Evolutionary conservation across 2,113 vertebrate genomes (phyloP).

Genomic region (Butastur rufipennis): DNA sequence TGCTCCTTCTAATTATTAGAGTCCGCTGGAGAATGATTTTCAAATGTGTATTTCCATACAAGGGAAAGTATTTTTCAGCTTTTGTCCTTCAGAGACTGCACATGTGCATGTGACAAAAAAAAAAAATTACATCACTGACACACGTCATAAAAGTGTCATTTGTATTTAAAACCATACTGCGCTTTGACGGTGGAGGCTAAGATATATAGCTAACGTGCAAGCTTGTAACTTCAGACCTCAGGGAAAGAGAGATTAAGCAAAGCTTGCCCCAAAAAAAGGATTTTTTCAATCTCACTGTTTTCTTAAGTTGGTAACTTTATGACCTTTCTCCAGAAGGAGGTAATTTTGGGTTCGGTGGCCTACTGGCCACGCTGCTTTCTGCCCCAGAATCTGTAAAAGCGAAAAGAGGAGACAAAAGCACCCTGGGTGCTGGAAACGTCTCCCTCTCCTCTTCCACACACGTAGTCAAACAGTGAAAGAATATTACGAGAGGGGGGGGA

Average conservation of each 20-base stretch:
- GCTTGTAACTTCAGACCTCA: neutral
- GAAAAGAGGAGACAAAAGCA: too few relatives aligned
- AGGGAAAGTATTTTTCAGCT: neutral
- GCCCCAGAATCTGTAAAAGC: neutral
- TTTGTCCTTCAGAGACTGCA: neutral
- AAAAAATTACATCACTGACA: neutral
- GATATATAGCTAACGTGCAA: accelerated
- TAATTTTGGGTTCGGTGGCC: neutral
- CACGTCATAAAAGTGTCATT: neutral
- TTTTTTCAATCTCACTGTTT: neutral
- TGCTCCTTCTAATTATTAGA: neutral
- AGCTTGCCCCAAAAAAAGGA: too few relatives aligned
- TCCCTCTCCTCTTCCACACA: neutral
- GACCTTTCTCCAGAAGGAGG: neutral
- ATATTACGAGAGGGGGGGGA: conserved; percentile 1
- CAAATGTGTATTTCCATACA: neutral
- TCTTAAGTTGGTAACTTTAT: neutral
- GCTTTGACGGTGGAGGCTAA: too few relatives aligned
- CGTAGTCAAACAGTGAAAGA: conserved; percentile 47
- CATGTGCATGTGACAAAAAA: accelerated
- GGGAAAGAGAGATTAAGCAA: neutral
- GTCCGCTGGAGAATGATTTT: neutral
- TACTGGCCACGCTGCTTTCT: accelerated
- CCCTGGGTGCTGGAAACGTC: neutral
- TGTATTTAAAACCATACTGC: neutral